Base-by-base conservation (phyloP, 2,113 vertebrate genomes). In the Menura novaehollandiae region DNA sequence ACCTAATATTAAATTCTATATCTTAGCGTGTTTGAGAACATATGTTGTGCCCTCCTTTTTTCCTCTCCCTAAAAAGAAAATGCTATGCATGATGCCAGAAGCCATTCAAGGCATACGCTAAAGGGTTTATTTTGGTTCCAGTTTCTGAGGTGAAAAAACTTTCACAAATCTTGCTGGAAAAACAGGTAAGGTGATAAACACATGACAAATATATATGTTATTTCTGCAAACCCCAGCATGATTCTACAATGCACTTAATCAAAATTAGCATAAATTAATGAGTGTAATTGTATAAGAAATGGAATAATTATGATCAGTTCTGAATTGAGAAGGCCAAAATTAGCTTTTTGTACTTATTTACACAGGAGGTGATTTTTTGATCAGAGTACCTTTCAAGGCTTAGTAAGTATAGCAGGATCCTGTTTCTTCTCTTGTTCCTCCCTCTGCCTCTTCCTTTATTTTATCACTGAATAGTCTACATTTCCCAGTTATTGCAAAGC, bases 141-240 rank as follows among this genome's bases (percentile, higher is more conserved):
- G 10, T 71, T 89, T 86, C 55, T 49, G 30, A 75, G 21, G 13
- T 78, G 32, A 81, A 88, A 82, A 53, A 85, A 33, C 11, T 49
- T 64, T 4, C n/a, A 49, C 4, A 39, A 27, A 75, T n/a, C 8
- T 56, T 64, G 1, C 11, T 49, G 30, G 27, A 67, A 95, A 87
- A 85, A 35, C 3, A 32, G 0, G 9, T 39, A 74, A 75, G 16
- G 5, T 46, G 18, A 73, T 58, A 74, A 75, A 20, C 17, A 66
- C 7, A 59, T 10, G n/a, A 43, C 5, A 79, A 18, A 55, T 44
- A 46, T 28, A 30, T 33, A 43, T 13, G 5, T 0, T 56, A 24
- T 11, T 51, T 13, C 9, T 23, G 19, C n/a, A 78, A 66, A 85
- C 47, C 6, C 2, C 26, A 56, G 0, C 0, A 3, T 15, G 7